Percentiles rank a stretch among this genome's conserved stretches.
phyloP scores from a whole-genome alignment of 2,797 vertebrate genomes.

The Characodon lateralis region DNA sequence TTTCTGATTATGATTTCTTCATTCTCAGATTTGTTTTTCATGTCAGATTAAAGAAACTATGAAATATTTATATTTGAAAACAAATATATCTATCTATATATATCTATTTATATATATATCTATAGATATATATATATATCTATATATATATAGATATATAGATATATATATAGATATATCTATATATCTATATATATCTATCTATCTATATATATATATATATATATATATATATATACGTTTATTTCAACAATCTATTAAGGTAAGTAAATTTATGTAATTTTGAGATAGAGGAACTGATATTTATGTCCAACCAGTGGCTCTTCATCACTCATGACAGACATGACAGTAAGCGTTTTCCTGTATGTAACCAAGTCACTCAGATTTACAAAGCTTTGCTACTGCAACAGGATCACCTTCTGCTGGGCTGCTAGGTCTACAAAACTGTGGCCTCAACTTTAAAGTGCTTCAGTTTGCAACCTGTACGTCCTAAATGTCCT shows the following conservation, averaged over 20 bases:
- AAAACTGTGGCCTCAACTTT: constrained; percentile 65
- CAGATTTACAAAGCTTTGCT: constrained; percentile 53
- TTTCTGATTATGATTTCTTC: constrained; percentile 81
- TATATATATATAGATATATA: constrained; percentile 54
- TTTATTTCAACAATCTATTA: constrained; percentile 86
- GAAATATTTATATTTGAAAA: constrained; percentile 51
- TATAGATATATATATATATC: constrained; percentile 55
- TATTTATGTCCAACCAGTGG: constrained; percentile 71
- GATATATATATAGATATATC: constrained; percentile 19
- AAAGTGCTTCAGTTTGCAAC: constrained; percentile 74
- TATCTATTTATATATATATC: constrained; percentile 5
- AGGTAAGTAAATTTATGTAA: constrained; percentile 84
- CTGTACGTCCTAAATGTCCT: constrained; percentile 75
- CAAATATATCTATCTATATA: constrained; percentile 56
- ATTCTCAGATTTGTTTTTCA: constrained; percentile 90
- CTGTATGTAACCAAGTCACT: constrained; percentile 56
- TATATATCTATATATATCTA: constrained; percentile 93
- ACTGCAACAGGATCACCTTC: constrained; percentile 53
- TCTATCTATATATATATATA: constrained; percentile 82
- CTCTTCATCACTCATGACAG: constrained; percentile 83
- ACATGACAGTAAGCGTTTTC: constrained; percentile 68
- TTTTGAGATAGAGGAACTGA: constrained; percentile 80
- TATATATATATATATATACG: constrained; percentile 38
- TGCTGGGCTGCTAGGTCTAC: constrained; percentile 48
- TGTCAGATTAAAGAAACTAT: constrained; percentile 80